Base-by-base conservation (phyloP, 2,888 invertebrate genomes). In the Tiphia femorata region DNA sequence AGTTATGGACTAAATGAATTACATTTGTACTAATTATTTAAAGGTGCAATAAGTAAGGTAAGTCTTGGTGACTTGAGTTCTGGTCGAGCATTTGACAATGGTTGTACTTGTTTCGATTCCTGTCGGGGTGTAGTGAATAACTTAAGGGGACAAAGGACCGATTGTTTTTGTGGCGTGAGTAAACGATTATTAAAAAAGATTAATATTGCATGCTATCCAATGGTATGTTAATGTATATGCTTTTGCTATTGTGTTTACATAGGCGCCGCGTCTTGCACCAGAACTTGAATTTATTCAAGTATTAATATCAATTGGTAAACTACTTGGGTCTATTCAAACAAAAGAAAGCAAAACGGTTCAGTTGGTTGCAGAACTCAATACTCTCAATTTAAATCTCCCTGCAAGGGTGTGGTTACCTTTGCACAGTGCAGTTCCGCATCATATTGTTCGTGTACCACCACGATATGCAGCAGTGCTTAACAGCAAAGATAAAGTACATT, bases 331-430 rank as follows among this genome's bases (percentile, higher is more conserved):
- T 48, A 88, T 95, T 72, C 90, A 92, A 30, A 93, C 92, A 46
- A 95, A 95, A 84, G 97, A 98, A 83, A 91, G 94, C 67, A 94
- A 97, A 85, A 97, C 94, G 64, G 95, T 95, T 62, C 90, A 95
- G 70, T 87, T 99, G 68, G 90, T 97, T 64, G 96, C 97, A 52
- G 98, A 98, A 84, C 87, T 99, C 71, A 95, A 94, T 67, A 88
- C 95, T 72, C 87, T 99, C 56, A 99, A 99, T 86, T 89, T 98
- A 69, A 98, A 99, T 87, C 88, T 99, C 59, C 99, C 99, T 10
- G 98, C 98, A 8, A 87, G 97, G 56, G 98, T 99, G 59, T 99
- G 98, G 98, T 87, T 99, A 72, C 99, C 99, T 10, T 87, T 98
- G 41, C 92, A 96, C 83, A 92, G 92, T 69, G 87, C 89, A 70